These are phyloP conservation scores for Phasia obesa DNA, from an alignment of 2,888 invertebrate species.

Conservation along the genomic window DNA sequence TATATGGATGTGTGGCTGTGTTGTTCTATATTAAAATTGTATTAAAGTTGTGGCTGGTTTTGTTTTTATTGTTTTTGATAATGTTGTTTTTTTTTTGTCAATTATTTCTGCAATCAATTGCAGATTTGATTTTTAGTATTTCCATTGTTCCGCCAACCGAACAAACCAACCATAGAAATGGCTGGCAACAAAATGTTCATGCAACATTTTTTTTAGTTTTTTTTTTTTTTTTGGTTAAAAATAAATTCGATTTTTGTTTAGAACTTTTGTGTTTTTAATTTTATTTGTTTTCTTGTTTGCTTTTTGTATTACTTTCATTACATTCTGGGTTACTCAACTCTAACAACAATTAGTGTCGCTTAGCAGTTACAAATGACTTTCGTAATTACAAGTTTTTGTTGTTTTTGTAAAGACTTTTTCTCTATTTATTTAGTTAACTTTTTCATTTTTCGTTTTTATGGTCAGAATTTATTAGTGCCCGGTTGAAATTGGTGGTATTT, in stretches of 20 bases:
- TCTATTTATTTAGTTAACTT: conserved; percentile 15
- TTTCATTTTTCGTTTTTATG: background rate
- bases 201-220: background rate
- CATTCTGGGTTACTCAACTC: conserved; percentile 60
- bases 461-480: conserved; percentile 1
- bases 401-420: conserved; percentile 2
- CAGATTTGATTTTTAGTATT: conserved; percentile 54
- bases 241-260: conserved; percentile 45
- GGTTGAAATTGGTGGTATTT: background rate
- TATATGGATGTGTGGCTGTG: background rate
- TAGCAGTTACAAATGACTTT: conserved; percentile 68
- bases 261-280: conserved; percentile 4
- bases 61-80: conserved; percentile 12
- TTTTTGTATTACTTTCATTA: conserved; percentile 56
- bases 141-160: conserved; percentile 52
- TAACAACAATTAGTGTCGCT: conserved; percentile 66
- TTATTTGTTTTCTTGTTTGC: conserved; percentile 15
- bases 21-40: conserved; percentile 25
- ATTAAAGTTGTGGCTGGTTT: conserved; percentile 21
- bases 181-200: conserved; percentile 45
- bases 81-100: conserved; percentile 49
- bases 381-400: conserved; percentile 59
- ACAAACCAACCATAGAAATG: conserved; percentile 52
- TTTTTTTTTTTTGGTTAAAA: conserved; percentile 14
- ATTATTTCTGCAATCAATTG: conserved; percentile 68